These are phyloP conservation scores for Podargus strigoides DNA, from an alignment of 2,797 vertebrate species.

Conservation along the genomic window DNA sequence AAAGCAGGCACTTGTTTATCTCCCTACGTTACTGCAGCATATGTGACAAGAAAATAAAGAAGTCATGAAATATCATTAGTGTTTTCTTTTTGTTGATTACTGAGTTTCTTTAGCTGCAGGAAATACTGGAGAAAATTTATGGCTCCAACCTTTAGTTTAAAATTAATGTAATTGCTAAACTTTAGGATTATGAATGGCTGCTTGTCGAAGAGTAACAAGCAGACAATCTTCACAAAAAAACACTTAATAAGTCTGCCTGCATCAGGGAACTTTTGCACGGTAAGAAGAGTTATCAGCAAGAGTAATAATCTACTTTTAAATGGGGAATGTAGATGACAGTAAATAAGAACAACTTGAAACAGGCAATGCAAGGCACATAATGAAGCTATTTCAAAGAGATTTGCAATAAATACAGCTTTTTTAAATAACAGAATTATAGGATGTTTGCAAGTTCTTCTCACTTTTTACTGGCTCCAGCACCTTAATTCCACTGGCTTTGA, in stretches of 20 bases:
- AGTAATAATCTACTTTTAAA: slow-evolving; percentile 23
- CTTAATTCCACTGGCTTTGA: neutral
- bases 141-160: slow-evolving; percentile 57
- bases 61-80: slow-evolving; percentile 53
- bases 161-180: slow-evolving; percentile 59
- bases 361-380: neutral
- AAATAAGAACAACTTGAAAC: neutral
- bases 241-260: slow-evolving; percentile 22
- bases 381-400: neutral
- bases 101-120: slow-evolving; percentile 53
- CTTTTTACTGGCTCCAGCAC: neutral
- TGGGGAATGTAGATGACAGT: neutral
- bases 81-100: slow-evolving; percentile 65
- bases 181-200: slow-evolving; percentile 53
- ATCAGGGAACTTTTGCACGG: neutral
- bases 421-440: neutral
- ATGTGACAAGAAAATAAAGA: slow-evolving; percentile 53
- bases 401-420: neutral
- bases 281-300: neutral
- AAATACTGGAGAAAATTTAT: slow-evolving; percentile 58
- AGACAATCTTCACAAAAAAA: slow-evolving; percentile 41
- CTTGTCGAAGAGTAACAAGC: slow-evolving; percentile 1
- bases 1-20: slow-evolving; percentile 9
- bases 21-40: neutral
- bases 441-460: neutral